Conservation (phyloP, 2,113 vertebrate species). For the Synodontis membranacea region DNA sequence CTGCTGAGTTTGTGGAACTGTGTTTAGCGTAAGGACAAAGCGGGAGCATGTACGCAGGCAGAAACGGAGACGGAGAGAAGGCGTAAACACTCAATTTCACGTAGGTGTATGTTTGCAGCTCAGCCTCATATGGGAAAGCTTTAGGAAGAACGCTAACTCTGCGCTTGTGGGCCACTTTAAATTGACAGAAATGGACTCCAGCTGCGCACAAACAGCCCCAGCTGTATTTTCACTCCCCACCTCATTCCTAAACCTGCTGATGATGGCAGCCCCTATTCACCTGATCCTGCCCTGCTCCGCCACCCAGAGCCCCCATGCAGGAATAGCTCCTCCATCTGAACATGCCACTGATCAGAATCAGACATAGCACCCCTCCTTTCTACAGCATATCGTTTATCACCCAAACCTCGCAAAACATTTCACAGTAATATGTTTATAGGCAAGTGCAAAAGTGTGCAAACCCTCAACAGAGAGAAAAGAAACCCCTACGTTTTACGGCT, state of each 20-base stretch:
- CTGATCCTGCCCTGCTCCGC: slow-evolving; percentile 1
- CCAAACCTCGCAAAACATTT: background rate
- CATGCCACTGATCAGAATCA: slow-evolving; percentile 20
- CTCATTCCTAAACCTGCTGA: slow-evolving; percentile 30
- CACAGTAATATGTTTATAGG: background rate
- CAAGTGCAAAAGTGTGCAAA: background rate
- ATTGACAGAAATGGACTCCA: slow-evolving; percentile 57
- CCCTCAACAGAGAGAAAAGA: background rate
- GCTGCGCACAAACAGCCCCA: slow-evolving; percentile 56
- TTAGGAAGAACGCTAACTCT: slow-evolving; percentile 56
- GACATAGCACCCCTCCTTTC: background rate
- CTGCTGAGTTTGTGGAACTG: slow-evolving; percentile 36
- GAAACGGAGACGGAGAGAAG: slow-evolving; percentile 17
- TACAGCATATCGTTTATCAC: slow-evolving; percentile 13
- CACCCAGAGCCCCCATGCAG: slow-evolving; percentile 49
- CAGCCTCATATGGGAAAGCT: slow-evolving; percentile 50
- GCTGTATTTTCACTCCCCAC: slow-evolving; percentile 35
- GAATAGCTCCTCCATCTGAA: slow-evolving; percentile 48
- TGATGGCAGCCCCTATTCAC: slow-evolving; percentile 42
- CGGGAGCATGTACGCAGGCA: slow-evolving; percentile 1
- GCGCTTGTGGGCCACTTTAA: slow-evolving; percentile 45
- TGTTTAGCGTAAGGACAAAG: slow-evolving; percentile 32
- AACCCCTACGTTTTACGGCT: no score
- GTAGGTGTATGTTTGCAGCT: slow-evolving; percentile 22
- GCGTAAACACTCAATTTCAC: slow-evolving; percentile 32